Base-by-base conservation (phyloP, 2,113 vertebrate genomes). In the Otis tarda region DNA sequence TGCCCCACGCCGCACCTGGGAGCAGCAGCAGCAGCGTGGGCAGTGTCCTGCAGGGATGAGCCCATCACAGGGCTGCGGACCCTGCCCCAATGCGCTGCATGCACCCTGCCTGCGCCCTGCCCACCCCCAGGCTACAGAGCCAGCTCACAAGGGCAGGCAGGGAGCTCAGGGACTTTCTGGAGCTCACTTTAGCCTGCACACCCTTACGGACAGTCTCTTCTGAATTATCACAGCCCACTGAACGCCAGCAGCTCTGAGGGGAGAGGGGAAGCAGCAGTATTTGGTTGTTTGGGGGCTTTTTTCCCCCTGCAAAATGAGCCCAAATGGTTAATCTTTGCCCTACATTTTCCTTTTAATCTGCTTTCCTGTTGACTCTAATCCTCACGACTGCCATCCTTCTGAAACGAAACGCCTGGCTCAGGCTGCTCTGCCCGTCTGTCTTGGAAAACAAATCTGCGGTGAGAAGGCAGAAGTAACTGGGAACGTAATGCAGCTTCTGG, bases 281-380 rank as follows among this genome's bases (percentile, higher is more conserved):
- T 50, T 24, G 4, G 41, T 64, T 83, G 33, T 27, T 59, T 41
- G 12, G 33, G 49, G 37, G 31, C 4, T 60, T 63, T 27, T 18
- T 33, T 4, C 4, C 5, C 22, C 21, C 41, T 14, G 59, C 78
- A 93, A 93, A 94, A 77, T 37, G 82, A 90, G 52, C 76, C 71
- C 41, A 93, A 94, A 88, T 31, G 68, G 91, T 96, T 96, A 91
- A 95, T 95, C 93, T 87, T 91, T 91, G 95, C 79, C 95, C 95
- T 94, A 96, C 93, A 94, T 95, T 95, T 94, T 91, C 64, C 88
- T 94, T 86, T 89, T 94, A 96, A 97, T 96, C 90, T 90, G 93
- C 94, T 93, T 96, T 93, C 63, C 4, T 57, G 70, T 65, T 96
- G 87, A 68, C 79, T 95, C 64, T 95, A 96, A 95, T 95, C 96